phyloP scores from a whole-genome alignment of 1,140 invertebrate species.

The Drosophila rhopaloa region DNA sequence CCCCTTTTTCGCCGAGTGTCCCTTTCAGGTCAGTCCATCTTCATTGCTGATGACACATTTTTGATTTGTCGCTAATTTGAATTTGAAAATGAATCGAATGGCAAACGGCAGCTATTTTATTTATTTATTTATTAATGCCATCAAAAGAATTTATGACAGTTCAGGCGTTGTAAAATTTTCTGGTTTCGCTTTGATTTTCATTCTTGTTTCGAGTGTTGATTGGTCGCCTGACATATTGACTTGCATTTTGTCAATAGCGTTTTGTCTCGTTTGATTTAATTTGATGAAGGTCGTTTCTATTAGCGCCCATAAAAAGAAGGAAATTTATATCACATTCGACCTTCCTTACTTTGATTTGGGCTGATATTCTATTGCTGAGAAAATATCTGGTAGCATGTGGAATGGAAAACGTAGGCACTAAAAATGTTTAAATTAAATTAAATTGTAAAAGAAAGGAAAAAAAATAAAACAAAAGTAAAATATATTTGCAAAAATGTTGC shows the following conservation, averaged over 20 bases:
- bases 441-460: neutral
- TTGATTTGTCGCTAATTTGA: conserved; percentile 73
- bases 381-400: neutral
- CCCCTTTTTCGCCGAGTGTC: neutral
- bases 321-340: conserved; percentile 34
- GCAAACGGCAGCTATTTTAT: conserved; percentile 34
- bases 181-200: conserved; percentile 43
- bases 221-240: conserved; percentile 65
- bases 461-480: neutral
- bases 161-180: conserved; percentile 14
- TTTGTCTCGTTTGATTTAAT: conserved; percentile 66
- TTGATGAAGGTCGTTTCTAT: conserved; percentile 74
- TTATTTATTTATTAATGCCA: conserved; percentile 31
- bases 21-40: conserved; percentile 19
- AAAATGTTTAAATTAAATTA: conserved; percentile 24
- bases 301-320: conserved; percentile 49
- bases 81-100: conserved; percentile 56
- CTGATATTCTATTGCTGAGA: conserved; percentile 12
- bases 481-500: no score
- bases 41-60: conserved; percentile 53
- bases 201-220: conserved; percentile 55
- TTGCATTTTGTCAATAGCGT: conserved; percentile 69
- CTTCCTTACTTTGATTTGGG: conserved; percentile 20
- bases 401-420: neutral
- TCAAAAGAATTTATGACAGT: conserved; percentile 52